A percentile compares a stretch with the other conserved stretches of the same genome.
These are phyloP conservation scores for Myathropa florea DNA, from an alignment of 2,888 invertebrate species.

Conservation along the genomic window DNA sequence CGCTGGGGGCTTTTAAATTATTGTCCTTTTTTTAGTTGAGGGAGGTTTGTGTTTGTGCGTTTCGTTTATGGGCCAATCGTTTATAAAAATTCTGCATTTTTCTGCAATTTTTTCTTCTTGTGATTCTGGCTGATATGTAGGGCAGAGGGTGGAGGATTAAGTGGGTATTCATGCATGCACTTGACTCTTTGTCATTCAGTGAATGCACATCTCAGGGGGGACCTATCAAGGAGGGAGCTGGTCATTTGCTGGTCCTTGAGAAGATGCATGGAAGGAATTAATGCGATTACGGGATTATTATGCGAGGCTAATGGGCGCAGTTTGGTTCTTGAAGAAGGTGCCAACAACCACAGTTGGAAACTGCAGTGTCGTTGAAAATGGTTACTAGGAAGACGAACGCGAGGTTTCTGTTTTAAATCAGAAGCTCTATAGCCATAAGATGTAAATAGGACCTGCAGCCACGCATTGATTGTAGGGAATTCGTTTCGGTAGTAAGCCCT, in stretches of 20 bases:
- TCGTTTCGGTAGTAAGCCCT: no score
- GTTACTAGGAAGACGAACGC: no score
- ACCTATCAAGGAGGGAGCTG: neutral
- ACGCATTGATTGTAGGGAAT: no score
- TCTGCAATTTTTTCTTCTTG: neutral
- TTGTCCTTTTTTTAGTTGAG: conserved; percentile 7
- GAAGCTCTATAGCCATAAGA: no score
- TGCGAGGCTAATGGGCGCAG: neutral
- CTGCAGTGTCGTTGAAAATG: no score
- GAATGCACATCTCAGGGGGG: neutral
- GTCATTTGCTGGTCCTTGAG: neutral
- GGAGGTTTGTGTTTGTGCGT: neutral
- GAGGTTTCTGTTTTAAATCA: no score
- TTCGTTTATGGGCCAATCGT: conserved; percentile 15
- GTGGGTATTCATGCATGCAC: neutral
- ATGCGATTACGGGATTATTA: neutral
- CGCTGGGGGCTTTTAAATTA: conserved; percentile 27
- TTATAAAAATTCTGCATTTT: neutral
- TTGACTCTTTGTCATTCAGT: neutral
- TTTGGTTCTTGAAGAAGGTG: no score
- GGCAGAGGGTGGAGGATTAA: neutral
- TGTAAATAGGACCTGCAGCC: no score
- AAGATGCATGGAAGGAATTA: neutral
- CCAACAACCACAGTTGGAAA: no score
- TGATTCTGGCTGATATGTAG: neutral